Conservation (phyloP, 2,113 vertebrate genomes). For the Caretta caretta region DNA sequence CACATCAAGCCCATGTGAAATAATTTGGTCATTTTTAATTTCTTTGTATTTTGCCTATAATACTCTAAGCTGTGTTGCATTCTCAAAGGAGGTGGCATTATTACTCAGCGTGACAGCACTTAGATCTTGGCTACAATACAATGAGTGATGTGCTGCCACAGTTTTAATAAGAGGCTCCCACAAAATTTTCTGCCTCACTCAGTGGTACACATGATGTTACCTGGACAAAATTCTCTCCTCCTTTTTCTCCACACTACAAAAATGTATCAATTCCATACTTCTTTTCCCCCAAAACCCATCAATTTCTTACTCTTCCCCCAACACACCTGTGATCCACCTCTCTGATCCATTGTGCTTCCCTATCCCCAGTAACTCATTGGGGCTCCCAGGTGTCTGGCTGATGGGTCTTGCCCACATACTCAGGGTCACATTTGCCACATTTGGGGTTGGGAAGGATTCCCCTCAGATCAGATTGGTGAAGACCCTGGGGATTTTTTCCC, state of each 20-base stretch:
- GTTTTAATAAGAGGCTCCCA: neutral
- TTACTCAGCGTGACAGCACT: neutral
- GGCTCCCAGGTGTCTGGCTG: neutral
- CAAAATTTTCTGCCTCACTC: neutral
- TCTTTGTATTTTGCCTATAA: slow-evolving; percentile 1
- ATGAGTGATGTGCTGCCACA: neutral
- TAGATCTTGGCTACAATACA: neutral
- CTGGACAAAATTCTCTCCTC: neutral
- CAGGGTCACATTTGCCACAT: neutral
- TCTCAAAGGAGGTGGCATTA: neutral
- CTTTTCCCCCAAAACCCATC: neutral
- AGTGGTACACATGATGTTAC: neutral
- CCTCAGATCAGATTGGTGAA: neutral
- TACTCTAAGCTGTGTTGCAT: slow-evolving; percentile 6
- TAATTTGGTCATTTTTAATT: slow-evolving; percentile 56
- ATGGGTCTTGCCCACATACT: neutral
- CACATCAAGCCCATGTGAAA: slow-evolving; percentile 54
- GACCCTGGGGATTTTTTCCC: too few species aligned
- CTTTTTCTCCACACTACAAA: neutral
- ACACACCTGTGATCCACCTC: neutral
- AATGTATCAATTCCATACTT: neutral
- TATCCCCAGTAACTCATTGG: neutral
- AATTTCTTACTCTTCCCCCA: neutral
- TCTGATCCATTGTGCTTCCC: neutral
- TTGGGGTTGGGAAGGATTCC: neutral